Percentiles rank a stretch among this genome's conserved stretches.
phyloP scores from a whole-genome alignment of 2,888 invertebrate genomes.

The Tortricodes alternella region DNA sequence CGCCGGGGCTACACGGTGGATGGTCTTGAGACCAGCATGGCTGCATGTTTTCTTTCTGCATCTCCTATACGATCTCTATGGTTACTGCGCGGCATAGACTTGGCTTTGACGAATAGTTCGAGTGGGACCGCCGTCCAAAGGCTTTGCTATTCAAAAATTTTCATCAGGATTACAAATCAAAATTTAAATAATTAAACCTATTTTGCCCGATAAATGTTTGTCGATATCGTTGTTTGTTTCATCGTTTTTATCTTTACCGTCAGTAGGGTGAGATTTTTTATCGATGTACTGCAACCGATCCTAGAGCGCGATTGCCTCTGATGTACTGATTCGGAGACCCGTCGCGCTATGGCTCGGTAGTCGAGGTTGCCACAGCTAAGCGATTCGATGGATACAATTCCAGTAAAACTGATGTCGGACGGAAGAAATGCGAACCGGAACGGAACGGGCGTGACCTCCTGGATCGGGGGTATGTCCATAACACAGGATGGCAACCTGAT shows the following conservation, averaged over 20 bases:
- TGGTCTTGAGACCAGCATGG: conserved; percentile 61
- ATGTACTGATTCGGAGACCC: conserved; percentile 58
- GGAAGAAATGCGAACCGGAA: conserved; percentile 74
- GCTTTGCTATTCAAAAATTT: conserved; percentile 63
- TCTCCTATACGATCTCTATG: conserved; percentile 81
- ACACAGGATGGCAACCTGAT: conserved; percentile 79
- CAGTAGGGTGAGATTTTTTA: conserved; percentile 61
- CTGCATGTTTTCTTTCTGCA: conserved; percentile 77
- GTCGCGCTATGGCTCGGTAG: conserved; percentile 71
- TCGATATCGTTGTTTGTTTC: conserved; percentile 67
- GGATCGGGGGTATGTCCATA: conserved; percentile 82
- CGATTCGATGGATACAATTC: conserved; percentile 79
- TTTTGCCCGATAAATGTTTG: conserved; percentile 73
- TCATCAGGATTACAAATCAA: conserved; percentile 49
- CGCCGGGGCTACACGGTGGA: conserved; percentile 59
- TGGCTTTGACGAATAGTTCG: conserved; percentile 76
- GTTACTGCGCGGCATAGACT: conserved; percentile 83
- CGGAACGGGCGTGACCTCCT: conserved; percentile 69
- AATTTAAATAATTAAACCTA: conserved; percentile 30
- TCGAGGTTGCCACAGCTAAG: conserved; percentile 71
- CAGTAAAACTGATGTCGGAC: conserved; percentile 81
- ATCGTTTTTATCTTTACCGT: conserved; percentile 58
- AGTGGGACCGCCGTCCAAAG: conserved; percentile 66
- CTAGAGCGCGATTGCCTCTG: conserved; percentile 69
- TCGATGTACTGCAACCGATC: conserved; percentile 60